phyloP scores from a whole-genome alignment of 2,113 vertebrate genomes.

The Progne subis region DNA sequence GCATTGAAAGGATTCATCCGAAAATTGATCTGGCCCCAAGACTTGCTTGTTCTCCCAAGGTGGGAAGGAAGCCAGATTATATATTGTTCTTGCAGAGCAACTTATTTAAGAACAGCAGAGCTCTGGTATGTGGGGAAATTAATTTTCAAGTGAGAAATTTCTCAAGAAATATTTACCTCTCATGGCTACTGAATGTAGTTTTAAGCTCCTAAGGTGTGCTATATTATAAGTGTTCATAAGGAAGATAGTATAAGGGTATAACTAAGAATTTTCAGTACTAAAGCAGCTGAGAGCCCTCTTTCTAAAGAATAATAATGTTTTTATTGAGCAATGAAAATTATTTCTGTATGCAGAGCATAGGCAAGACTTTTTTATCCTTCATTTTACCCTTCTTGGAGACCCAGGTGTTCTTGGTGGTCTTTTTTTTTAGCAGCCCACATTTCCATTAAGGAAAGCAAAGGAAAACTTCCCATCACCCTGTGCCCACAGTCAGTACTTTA shows the following conservation, averaged over 20 bases:
- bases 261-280: background rate
- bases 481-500: background rate
- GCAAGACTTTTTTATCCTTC: background rate
- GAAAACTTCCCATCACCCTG: background rate
- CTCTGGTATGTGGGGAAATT: background rate
- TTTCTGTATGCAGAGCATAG: background rate
- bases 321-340: background rate
- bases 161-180: background rate
- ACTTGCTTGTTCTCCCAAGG: background rate
- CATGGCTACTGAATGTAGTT: background rate
- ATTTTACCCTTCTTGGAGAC: background rate
- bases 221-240: background rate
- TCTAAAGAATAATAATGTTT: background rate
- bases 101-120: background rate
- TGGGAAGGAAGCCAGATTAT: background rate
- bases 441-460: conserved; percentile 31
- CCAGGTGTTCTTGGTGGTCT: background rate
- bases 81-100: background rate
- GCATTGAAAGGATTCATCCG: background rate
- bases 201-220: background rate
- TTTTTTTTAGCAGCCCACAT: background rate
- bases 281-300: background rate
- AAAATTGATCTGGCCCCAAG: background rate
- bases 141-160: background rate
- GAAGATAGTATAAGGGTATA: background rate